Base-by-base conservation (phyloP, 2,888 invertebrate species). In the Himalopsyche japonica region DNA sequence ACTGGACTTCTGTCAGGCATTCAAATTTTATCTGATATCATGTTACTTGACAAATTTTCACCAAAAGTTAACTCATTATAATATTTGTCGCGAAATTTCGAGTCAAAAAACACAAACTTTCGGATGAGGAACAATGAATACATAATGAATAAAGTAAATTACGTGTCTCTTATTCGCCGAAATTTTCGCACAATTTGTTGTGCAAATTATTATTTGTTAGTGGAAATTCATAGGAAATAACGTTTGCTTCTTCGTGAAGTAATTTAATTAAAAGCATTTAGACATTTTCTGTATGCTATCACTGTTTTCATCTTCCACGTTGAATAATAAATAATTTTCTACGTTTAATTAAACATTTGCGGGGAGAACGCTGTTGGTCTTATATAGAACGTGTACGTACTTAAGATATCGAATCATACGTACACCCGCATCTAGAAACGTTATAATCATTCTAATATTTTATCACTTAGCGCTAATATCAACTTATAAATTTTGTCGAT, bases 21-120 rank as follows among this genome's bases (percentile, higher is more conserved):
- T 80, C 48, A 76, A 80, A 80, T 83, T 83, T 47, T 76, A 83
- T 80, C 80, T 80, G 76, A 32, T 80, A 83, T 80, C 83, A 80
- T 83, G 77, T 83, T 77, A 80, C 83, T 83, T 80, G 80, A 76
- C 37, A 80, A 80, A 30, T 57, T 80, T 49, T 49, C 80, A 30
- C 70, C 15, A 30, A 76, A 48, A 49, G 76, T 80, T 76, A 77
- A 47, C 80, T 80, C 83, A 83, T 83, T 83, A 80, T 80, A 80
- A 80, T 80, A 76, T 83, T 80, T 34, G 43, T 43, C 77, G 47
- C 20, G 15, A 77, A 79, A 82, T 79, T 34, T 47, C 70, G 32
- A 43, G 43, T 70, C 49, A 37, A 32, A 77, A 79, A 34, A 57
- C 57, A 32, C 32, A 34, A 76, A 76, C 47, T 79, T 79, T 79